Percentiles rank a stretch among this genome's conserved stretches.
Conservation (phyloP, 2,888 invertebrate genomes). For the Polyommatus icarus region DNA sequence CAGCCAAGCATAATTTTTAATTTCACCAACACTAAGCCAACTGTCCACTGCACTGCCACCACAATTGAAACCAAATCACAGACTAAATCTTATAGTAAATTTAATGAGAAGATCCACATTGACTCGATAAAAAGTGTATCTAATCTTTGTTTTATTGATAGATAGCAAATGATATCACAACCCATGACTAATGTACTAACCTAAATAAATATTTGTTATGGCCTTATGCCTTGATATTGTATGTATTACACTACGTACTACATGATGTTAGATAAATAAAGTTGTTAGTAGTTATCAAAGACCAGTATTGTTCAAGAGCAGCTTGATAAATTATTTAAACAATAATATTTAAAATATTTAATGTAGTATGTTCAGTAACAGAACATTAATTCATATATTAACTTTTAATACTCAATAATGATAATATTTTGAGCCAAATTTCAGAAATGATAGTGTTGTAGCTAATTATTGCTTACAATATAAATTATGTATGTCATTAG, state of each 20-base stretch:
- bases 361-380: no score
- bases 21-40: constrained; percentile 9
- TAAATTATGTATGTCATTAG: background rate
- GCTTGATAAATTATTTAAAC: background rate
- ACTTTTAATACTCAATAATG: no score
- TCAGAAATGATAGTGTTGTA: background rate
- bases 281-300: background rate
- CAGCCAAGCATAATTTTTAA: constrained; percentile 19
- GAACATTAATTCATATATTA: no score
- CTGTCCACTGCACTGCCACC: background rate
- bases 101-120: background rate
- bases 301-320: background rate
- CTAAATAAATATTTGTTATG: constrained; percentile 6
- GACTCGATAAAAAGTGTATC: background rate
- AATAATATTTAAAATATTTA: no score
- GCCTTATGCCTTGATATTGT: background rate
- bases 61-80: constrained; percentile 2
- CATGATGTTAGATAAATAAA: background rate
- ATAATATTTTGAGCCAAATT: background rate
- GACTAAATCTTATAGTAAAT: background rate
- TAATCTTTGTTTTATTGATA: constrained; percentile 6
- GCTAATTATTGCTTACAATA: background rate
- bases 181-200: constrained; percentile 3
- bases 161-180: constrained; percentile 18
- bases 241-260: background rate